Evolutionary conservation across 2,888 invertebrate species (phyloP), one percentile per base, ranked within the genome.

Genomic region (Hirtodrosophila trivittata): DNA sequence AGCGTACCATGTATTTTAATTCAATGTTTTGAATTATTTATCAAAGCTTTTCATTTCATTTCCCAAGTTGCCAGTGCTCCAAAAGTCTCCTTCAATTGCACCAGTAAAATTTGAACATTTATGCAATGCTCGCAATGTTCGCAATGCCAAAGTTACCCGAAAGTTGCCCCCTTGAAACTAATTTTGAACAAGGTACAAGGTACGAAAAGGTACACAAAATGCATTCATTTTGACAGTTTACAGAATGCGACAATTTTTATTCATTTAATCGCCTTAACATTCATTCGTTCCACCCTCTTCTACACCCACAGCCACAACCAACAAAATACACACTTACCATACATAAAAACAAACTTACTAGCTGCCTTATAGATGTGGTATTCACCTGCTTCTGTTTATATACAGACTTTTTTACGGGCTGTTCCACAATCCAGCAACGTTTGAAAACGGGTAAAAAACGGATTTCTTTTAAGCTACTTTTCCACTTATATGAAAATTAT

Each of bases 181-280:
- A 74, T 74, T 71, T 70, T 30, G 59, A 33, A 51, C 43, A 35
- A 35, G 43, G 41, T 47, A 43, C 55, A 43, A 30, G 9, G n/a
- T 30, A 30, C 8, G 9, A 8, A 30, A 30, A 7, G 8, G 30
- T 14, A 3, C 8, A 41, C 39, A 21, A 68, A 72, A 47, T 60
- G 66, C 77, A 76, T 60, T 63, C 67, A 59, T 70, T 60, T 59
- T 58, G 54, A 45, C 56, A 57, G 60, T 69, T 75, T 56, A 64
- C 74, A 46, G 60, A 60, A 70, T 65, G 63, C 62, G 67, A 62
- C 70, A 75, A 52, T 74, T 71, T 72, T 78, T 66, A 75, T 64
- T 66, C 72, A 64, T 69, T 72, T 72, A 60, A 69, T 62, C 52
- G 69, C 60, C 51, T 58, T 54, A 38, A 41, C 57, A 64, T 51